Evolutionary conservation across 1,140 invertebrate species (phyloP), one percentile per base, ranked within the genome.

Genomic region (Sitobion miscanthi): DNA sequence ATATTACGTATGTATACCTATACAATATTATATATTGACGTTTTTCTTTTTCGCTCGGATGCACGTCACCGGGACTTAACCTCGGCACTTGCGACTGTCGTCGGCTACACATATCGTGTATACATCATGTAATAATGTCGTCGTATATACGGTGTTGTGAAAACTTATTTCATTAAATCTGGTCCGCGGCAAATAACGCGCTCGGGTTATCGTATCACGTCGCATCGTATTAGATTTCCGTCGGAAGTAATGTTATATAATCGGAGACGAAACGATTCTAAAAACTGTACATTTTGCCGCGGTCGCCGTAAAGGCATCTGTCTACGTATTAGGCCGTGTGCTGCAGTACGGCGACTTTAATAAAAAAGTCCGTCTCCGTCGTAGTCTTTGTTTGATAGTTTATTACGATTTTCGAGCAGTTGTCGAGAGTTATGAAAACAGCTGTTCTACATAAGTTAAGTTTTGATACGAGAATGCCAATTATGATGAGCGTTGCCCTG

Each of bases 151-250:
- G 30, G 14, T 77, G n/a, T 77, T 77, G 14, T 4, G 14, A 77
- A 77, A 77, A 77, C 62, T 77, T 77, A 77, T 77, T 77, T 77
- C 62, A 77, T 77, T 77, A 77, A 77, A 77, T 77, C n/a, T 77
- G n/a, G 62, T n/a, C 30, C 62, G 62, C 8, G 14, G 62, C 11
- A 69, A 69, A n/a, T 69, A 69, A 69, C 62, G 30, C 30, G 62
- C 25, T 0, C 4, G n/a, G n/a, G 30, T n/a, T 35, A 77, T 77
- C 30, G 62, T 77, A 77, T 77, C 62, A 77, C n/a, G 62, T 77
- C 62, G 14, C n/a, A 35, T 77, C 62, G 62, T 77, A 17, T 77
- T 77, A 77, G 62, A 77, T 77, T 77, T 77, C n/a, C 30, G 62
- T n/a, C n/a, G n/a, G 62, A 77, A 17, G 62, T n/a, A n/a, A 77